A percentile compares a stretch with the other conserved stretches of the same genome.
Evolutionary conservation across 1,140 invertebrate species (phyloP).

Genomic region (Drosophila auraria): DNA sequence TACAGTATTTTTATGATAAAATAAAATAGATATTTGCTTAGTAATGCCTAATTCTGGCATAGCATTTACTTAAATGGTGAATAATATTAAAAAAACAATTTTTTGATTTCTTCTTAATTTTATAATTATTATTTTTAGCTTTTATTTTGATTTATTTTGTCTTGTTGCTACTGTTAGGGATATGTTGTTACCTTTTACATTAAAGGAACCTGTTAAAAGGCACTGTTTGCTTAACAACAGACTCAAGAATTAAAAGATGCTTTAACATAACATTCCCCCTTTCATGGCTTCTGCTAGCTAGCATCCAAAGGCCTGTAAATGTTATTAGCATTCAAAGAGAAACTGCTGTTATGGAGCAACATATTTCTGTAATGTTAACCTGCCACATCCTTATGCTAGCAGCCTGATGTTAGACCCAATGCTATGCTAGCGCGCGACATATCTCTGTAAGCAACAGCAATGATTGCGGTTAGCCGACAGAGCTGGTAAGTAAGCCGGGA

Average conservation of each 20-base stretch:
- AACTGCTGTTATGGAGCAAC: background rate
- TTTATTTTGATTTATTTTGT: background rate
- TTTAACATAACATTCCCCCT: background rate
- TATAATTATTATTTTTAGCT: background rate
- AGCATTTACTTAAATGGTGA: background rate
- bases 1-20: no score
- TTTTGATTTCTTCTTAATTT: no score
- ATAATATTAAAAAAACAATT: background rate
- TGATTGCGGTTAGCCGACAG: conserved; percentile 6
- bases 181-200: background rate
- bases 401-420: background rate
- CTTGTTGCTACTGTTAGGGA: background rate
- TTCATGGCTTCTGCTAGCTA: background rate
- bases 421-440: background rate
- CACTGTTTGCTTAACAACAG: background rate
- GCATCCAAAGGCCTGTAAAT: background rate
- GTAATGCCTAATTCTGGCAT: no score
- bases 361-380: background rate
- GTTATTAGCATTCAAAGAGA: conserved; percentile 7
- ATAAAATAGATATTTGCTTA: no score
- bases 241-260: background rate
- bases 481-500: background rate
- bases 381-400: background rate
- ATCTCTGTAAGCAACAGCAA: background rate
- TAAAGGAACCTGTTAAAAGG: background rate